Evolutionary conservation across 2,888 invertebrate species (phyloP).

Genomic region (Platypus cylindrus): DNA sequence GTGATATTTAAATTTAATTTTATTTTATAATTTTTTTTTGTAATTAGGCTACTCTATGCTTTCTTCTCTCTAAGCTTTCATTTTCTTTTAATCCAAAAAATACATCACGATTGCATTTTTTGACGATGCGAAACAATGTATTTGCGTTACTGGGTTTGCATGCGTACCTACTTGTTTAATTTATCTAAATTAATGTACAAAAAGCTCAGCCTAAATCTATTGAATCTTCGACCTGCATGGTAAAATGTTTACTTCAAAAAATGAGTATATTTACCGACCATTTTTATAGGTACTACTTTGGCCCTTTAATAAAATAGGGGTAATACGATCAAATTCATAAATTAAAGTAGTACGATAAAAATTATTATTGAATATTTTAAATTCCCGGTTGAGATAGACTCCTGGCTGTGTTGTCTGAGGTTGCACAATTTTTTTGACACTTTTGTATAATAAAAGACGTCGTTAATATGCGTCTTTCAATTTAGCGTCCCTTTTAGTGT

Average conservation of each 20-base stretch:
- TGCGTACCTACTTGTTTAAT: no score
- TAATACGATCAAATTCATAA: no score
- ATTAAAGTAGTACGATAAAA: no score
- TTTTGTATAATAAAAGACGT: no score
- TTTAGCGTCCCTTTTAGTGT: no score
- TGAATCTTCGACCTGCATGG: no score
- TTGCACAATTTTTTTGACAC: conserved; percentile 25
- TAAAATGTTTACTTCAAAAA: conserved; percentile 9
- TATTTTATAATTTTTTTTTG: conserved; percentile 1
- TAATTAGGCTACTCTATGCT: no score
- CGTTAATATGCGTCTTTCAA: no score
- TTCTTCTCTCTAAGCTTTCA: conserved; percentile 12
- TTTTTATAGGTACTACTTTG: conserved; percentile 12
- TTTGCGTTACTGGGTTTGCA: conserved; percentile 6
- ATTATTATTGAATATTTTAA: no score
- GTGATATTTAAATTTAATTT: conserved; percentile 35
- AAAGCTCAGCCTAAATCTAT: no score
- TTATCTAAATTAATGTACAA: no score
- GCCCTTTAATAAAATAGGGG: no score
- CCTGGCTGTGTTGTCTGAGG: conserved; percentile 38
- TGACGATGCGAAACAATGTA: not conserved
- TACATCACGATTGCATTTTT: not conserved
- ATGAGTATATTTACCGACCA: conserved; percentile 7
- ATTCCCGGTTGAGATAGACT: conserved; percentile 4
- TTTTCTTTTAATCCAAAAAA: conserved; percentile 11